Evolutionary conservation across 2,888 invertebrate genomes (phyloP).

Genomic region (Hirtodrosophila cameraria): DNA sequence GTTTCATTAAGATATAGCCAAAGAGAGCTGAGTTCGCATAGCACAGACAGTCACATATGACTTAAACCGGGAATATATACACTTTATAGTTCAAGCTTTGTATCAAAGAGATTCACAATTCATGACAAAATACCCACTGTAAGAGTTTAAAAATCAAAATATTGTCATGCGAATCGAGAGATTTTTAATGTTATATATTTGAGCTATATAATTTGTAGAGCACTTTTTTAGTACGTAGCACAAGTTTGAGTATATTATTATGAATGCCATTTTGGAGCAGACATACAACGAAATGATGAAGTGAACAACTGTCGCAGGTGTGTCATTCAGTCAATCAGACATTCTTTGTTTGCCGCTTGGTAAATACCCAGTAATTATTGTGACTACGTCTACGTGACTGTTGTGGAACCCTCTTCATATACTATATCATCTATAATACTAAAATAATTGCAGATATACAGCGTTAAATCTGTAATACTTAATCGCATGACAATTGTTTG

Average conservation of each 20-base stretch:
- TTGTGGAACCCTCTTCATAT: not conserved
- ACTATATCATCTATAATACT: not conserved
- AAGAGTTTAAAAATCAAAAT: not conserved
- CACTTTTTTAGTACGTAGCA: constrained; percentile 1
- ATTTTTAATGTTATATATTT: not conserved
- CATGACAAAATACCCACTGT: no score
- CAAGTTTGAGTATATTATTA: not conserved
- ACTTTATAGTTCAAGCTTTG: no score
- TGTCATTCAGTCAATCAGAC: no score
- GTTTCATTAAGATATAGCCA: no score
- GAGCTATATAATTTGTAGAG: not conserved
- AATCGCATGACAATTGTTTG: constrained; percentile 21
- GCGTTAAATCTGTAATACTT: constrained; percentile 40
- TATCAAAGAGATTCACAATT: no score
- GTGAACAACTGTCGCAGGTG: no score
- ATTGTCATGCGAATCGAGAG: not conserved
- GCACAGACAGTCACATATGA: no score
- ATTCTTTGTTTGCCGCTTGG: constrained; percentile 25
- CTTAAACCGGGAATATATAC: no score
- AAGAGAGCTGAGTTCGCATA: no score
- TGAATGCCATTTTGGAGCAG: not conserved
- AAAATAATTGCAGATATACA: constrained; percentile 22
- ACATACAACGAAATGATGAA: constrained; percentile 45
- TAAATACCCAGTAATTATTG: constrained; percentile 54
- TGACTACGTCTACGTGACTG: constrained; percentile 39